Base-by-base conservation (phyloP, 1,140 invertebrate genomes). In the Nixonia krombeini region DNA sequence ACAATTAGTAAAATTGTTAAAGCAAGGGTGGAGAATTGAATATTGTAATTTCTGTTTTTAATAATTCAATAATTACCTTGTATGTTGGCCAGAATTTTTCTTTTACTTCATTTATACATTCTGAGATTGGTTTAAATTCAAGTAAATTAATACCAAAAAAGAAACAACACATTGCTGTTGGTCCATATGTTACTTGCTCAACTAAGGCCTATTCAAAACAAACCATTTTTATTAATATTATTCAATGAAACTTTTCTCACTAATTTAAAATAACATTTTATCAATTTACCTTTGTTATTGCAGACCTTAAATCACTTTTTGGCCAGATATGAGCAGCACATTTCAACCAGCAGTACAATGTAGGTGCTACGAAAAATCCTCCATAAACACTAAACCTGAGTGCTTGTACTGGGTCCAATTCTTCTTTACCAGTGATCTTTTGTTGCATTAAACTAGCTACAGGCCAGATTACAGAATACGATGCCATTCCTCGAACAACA, bases 171-270 rank as follows among this genome's bases (percentile, higher is more conserved):
- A 94, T 91, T 40, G 93, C 93, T 67, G 90, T 87, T 53, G 94
- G 94, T 12, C 90, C 90, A 75, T 95, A 95, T 0, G 91, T 90
- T 6, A 95, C 82, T 86, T 94, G 93, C 85, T 95, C 94, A 28
- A 94, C 86, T 18, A 91, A 72, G 57, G 92, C 92, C 92, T 94
- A 72, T 26, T 88, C n/a, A n/a, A n/a, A n/a, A n/a, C n/a, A n/a
- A n/a, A n/a, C 29, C 37, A 44, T 45, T 44, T 2, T 38, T 40
- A 8, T 5, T 23, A 0, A 49, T 9, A n/a, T 13, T 49, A 49
- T 1, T 33, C 10, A 49, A 33, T 0, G 21, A 49, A n/a, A 53
- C 26, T 13, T 37, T 28, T 33, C 15, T 4, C 23, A 45, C 17
- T 15, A 40, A 61, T 23, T 33, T 5, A 31, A 12, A 50, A n/a